phyloP scores from a whole-genome alignment of 2,113 vertebrate species.

The Taxidea taxus region DNA sequence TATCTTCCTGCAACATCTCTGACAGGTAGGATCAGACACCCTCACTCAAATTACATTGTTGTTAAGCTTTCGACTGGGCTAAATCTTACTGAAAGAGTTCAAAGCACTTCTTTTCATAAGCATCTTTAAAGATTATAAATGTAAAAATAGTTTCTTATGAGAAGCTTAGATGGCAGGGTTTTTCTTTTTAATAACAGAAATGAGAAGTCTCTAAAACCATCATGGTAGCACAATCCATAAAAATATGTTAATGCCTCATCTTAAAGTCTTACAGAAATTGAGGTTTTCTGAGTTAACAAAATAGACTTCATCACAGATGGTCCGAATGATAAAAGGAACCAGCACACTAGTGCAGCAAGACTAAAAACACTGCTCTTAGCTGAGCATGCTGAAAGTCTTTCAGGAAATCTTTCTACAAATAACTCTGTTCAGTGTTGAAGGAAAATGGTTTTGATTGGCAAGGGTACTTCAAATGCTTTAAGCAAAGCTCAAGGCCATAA shows the following conservation, averaged over 20 bases:
- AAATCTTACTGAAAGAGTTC: conserved; percentile 71
- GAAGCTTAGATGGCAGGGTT: conserved; percentile 67
- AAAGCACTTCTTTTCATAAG: conserved; percentile 76
- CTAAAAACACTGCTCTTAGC: conserved; percentile 62
- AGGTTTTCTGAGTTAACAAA: conserved; percentile 78
- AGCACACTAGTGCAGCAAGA: conserved; percentile 33
- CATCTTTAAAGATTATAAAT: conserved; percentile 78
- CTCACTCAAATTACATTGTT: conserved; percentile 70
- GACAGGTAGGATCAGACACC: conserved; percentile 70
- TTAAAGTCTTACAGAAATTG: conserved; percentile 76
- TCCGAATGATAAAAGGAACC: conserved; percentile 66
- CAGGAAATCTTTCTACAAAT: conserved; percentile 55
- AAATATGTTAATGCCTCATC: conserved; percentile 73
- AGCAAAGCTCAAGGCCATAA: conserved; percentile 22
- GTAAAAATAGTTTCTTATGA: conserved; percentile 75
- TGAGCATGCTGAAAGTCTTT: conserved; percentile 59
- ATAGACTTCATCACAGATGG: conserved; percentile 74
- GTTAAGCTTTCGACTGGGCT: conserved; percentile 70
- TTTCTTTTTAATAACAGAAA: conserved; percentile 76
- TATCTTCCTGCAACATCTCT: conserved; percentile 64
- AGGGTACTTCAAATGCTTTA: conserved; percentile 28
- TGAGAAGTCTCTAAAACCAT: conserved; percentile 65
- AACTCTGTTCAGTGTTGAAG: conserved; percentile 40
- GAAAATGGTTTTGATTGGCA: conserved; percentile 52
- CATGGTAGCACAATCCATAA: conserved; percentile 70